Evolutionary conservation across 2,888 invertebrate species (phyloP), one percentile per base, ranked within the genome.

Genomic region (Anorthoa munda): DNA sequence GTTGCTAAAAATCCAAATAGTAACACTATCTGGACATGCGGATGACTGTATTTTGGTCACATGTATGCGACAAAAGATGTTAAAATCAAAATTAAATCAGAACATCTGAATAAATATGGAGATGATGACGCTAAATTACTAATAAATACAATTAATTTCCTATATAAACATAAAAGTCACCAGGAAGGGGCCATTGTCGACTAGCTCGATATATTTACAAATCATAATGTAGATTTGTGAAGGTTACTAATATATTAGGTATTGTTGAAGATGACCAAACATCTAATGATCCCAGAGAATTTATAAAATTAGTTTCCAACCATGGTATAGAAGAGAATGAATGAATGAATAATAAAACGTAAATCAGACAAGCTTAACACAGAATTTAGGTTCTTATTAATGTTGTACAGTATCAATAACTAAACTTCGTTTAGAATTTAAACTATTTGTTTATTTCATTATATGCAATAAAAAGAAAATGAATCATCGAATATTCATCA

Each of bases 161-260:
- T 75, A 58, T 21, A 21, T 15, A 21, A 48, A 56, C 21, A 73
- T 83, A 83, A 80, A 84, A 80, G 73, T 74, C 77, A 83, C 12
- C 75, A 83, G 84, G 86, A 84, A 84, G 81, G 48, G 61, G 64
- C 18, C n/a, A 58, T 69, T 21, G 39, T 21, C n/a, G 53, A 68
- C 55, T 18, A 21, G 31, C 46, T 69, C 53, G 13, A 66, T 68
- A 26, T 12, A 55, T 66, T 51, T 18, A 18, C 12, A 71, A 46
- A 21, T 51, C 2, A 60, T 7, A 50, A 31, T 58, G 76, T 18
- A 53, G n/a, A 80, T 23, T 58, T 23, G 1, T 21, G 17, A 73
- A 72, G 61, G 51, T 60, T 56, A 75, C 12, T 26, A 4, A 48
- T 0, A 31, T 31, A 31, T 18, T 21, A 31, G 3, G 3, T 31